A percentile compares a stretch with the other conserved stretches of the same genome.
Conservation (phyloP, 2,113 vertebrate genomes). For the Oreochromis spilurus region DNA sequence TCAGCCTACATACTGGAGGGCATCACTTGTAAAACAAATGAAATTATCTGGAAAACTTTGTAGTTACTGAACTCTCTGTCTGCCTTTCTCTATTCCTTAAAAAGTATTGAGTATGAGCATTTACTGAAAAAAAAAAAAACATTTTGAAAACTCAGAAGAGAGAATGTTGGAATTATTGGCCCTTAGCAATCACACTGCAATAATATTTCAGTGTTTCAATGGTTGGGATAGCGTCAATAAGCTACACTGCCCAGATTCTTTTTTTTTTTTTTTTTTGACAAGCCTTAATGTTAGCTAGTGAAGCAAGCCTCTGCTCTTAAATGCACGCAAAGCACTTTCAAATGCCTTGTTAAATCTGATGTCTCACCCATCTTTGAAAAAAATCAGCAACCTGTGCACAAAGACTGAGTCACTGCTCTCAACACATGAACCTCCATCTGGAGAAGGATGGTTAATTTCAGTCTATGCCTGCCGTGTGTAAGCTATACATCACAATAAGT, state of each 20-base stretch:
- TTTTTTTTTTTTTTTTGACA: background rate
- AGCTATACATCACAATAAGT: background rate
- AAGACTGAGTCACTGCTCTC: slow-evolving; percentile 23
- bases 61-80: background rate
- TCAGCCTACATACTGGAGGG: background rate
- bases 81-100: background rate
- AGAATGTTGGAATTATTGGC: background rate
- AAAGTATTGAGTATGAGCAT: background rate
- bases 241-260: background rate
- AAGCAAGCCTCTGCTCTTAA: background rate
- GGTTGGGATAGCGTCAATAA: background rate
- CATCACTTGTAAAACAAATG: background rate
- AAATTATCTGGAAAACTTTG: background rate
- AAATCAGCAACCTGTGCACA: slow-evolving; percentile 24
- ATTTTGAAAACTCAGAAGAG: background rate
- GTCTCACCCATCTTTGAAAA: slow-evolving; percentile 6
- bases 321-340: background rate
- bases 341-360: slow-evolving; percentile 3
- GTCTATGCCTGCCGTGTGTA: background rate
- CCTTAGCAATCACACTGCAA: background rate
- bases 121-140: background rate
- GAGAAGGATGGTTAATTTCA: slow-evolving; percentile 5
- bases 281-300: background rate
- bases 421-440: slow-evolving; percentile 35
- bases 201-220: background rate